phyloP scores from a whole-genome alignment of 2,888 invertebrate genomes.

The Drosophila mettleri region DNA sequence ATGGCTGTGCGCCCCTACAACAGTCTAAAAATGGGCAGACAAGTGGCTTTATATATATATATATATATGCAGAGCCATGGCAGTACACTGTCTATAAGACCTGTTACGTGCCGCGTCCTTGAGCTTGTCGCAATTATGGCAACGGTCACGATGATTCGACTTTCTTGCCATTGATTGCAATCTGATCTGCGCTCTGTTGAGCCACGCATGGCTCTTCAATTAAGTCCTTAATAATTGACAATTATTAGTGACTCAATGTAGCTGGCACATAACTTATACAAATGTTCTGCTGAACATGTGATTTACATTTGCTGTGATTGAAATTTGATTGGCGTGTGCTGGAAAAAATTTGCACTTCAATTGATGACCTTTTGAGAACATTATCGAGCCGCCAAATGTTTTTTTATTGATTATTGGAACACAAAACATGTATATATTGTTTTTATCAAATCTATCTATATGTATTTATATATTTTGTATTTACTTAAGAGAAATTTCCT shows the following conservation, averaged over 20 bases:
- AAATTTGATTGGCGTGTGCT: slow-evolving; percentile 17
- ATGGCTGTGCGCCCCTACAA: slow-evolving; percentile 29
- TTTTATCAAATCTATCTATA: too few species aligned
- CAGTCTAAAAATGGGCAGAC: slow-evolving; percentile 47
- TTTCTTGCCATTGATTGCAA: slow-evolving; percentile 32
- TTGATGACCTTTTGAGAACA: slow-evolving; percentile 3
- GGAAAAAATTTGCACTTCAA: slow-evolving; percentile 2
- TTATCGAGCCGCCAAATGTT: neutral
- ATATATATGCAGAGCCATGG: neutral
- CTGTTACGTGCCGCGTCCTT: slow-evolving; percentile 62
- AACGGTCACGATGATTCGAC: slow-evolving; percentile 56
- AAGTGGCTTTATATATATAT: slow-evolving; percentile 30
- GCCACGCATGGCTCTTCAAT: neutral
- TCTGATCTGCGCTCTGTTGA: slow-evolving; percentile 24
- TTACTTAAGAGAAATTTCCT: neutral
- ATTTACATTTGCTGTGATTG: slow-evolving; percentile 33
- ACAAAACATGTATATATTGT: neutral
- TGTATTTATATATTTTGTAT: neutral
- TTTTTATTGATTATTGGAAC: neutral
- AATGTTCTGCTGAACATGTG: slow-evolving; percentile 26
- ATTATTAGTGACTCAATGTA: slow-evolving; percentile 15
- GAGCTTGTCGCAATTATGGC: slow-evolving; percentile 54
- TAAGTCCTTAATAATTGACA: slow-evolving; percentile 26
- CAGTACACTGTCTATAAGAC: slow-evolving; percentile 17
- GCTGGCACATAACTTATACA: slow-evolving; percentile 21